These are phyloP conservation scores for Agriopis leucophaearia DNA, from an alignment of 2,888 invertebrate genomes.

Conservation along the genomic window DNA sequence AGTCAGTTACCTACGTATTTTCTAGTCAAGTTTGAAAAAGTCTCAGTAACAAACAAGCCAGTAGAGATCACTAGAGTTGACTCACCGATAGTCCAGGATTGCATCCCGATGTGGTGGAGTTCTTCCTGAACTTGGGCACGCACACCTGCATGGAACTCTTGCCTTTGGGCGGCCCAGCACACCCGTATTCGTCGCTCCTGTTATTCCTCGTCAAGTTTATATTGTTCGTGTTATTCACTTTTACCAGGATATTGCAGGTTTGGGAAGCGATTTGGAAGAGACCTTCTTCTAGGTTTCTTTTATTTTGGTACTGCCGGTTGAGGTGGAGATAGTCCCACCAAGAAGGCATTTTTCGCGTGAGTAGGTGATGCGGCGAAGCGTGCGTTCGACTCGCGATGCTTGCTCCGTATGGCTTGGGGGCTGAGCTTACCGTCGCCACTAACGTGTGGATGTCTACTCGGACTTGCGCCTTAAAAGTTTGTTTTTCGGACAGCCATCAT, in stretches of 20 bases:
- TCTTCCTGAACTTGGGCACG: conserved; percentile 84
- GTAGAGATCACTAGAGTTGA: conserved; percentile 27
- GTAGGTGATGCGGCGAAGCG: conserved; percentile 31
- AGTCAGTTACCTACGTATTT: not conserved
- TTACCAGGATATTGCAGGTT: conserved; percentile 91
- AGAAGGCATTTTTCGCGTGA: conserved; percentile 83
- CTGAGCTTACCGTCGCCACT: not conserved
- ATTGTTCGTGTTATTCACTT: conserved; percentile 92
- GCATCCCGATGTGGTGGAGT: conserved; percentile 82
- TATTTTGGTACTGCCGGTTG: conserved; percentile 82
- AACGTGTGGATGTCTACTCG: conserved; percentile 33
- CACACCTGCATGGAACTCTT: conserved; percentile 85
- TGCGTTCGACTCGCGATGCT: conserved; percentile 52
- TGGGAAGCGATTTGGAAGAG: conserved; percentile 92
- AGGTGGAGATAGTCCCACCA: conserved; percentile 88
- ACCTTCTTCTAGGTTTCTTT: conserved; percentile 90
- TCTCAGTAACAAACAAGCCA: not conserved
- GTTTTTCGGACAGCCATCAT: conserved; percentile 51
- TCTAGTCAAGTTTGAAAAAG: not conserved
- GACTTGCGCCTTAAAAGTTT: conserved; percentile 80
- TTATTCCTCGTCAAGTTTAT: conserved; percentile 89
- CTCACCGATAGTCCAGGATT: conserved; percentile 88
- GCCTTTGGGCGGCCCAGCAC: conserved; percentile 75
- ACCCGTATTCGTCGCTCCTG: conserved; percentile 87
- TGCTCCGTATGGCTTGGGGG: conserved; percentile 49